A percentile compares a stretch with the other conserved stretches of the same genome.
Evolutionary conservation across 2,113 vertebrate genomes (phyloP).

Genomic region (Cinclus cinclus): DNA sequence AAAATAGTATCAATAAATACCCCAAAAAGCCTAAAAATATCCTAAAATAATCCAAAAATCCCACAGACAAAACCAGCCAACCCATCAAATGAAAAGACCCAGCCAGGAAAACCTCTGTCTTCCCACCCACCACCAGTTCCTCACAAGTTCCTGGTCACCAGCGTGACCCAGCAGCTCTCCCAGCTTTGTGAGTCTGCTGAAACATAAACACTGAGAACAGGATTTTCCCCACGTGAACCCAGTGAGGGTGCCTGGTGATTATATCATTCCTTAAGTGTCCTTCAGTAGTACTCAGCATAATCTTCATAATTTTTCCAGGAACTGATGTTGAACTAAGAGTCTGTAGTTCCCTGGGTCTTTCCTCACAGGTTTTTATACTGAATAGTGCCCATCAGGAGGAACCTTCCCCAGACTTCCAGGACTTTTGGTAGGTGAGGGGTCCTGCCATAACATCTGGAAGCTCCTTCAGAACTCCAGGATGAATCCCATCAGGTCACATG

Average conservation of each 20-base stretch:
- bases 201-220: neutral
- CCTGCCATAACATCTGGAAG: neutral
- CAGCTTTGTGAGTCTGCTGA: neutral
- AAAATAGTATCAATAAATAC: neutral
- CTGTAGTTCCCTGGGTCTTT: neutral
- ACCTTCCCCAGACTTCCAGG: neutral
- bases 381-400: neutral
- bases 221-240: neutral
- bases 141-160: neutral
- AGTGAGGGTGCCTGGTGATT: neutral
- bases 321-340: too few species aligned
- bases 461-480: neutral
- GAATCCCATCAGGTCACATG: neutral
- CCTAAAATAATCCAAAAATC: neutral
- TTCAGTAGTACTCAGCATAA: neutral
- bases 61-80: neutral
- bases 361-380: neutral
- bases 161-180: neutral
- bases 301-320: neutral
- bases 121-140: neutral
- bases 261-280: neutral
- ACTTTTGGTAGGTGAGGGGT: neutral
- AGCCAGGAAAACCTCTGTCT: neutral
- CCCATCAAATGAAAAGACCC: neutral
- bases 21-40: neutral